A percentile compares a stretch with the other conserved stretches of the same genome.
These are phyloP conservation scores for Mungos mungo DNA, from an alignment of 2,113 vertebrate genomes.

Conservation along the genomic window DNA sequence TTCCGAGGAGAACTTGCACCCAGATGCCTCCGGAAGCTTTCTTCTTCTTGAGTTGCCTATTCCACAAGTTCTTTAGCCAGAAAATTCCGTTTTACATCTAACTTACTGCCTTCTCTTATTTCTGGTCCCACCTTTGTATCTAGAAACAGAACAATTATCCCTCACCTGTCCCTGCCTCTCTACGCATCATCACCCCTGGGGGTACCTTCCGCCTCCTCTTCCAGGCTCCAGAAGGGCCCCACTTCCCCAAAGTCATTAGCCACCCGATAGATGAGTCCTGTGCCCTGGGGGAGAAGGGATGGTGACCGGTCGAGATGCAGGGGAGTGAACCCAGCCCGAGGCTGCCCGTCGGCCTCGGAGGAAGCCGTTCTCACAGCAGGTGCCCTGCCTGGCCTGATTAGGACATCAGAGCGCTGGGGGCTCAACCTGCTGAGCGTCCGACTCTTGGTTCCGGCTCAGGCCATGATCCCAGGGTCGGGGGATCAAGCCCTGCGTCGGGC, in stretches of 20 bases:
- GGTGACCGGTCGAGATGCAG: not conserved
- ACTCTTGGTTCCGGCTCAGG: no score
- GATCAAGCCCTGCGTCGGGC: no score
- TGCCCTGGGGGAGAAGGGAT: not conserved
- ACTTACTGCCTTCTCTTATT: not conserved
- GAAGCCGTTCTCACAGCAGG: accelerated
- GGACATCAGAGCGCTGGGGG: not conserved
- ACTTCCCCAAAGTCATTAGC: not conserved
- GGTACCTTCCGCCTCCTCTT: not conserved
- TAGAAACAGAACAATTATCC: not conserved
- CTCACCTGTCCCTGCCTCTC: no score
- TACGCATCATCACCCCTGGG: not conserved
- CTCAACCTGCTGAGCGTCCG: no score
- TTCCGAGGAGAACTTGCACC: not conserved
- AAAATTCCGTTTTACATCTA: not conserved
- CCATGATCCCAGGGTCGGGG: no score
- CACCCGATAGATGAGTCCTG: not conserved
- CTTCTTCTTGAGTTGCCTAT: not conserved
- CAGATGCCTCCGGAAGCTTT: not conserved
- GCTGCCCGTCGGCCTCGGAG: not conserved
- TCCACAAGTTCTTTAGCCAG: not conserved
- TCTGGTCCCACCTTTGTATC: not conserved
- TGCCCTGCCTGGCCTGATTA: not conserved
- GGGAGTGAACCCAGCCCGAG: not conserved
- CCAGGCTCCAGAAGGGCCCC: not conserved